Percentiles rank a stretch among this genome's conserved stretches.
Evolutionary conservation across 2,888 invertebrate species (phyloP).

Genomic region (Agrypnus murinus): DNA sequence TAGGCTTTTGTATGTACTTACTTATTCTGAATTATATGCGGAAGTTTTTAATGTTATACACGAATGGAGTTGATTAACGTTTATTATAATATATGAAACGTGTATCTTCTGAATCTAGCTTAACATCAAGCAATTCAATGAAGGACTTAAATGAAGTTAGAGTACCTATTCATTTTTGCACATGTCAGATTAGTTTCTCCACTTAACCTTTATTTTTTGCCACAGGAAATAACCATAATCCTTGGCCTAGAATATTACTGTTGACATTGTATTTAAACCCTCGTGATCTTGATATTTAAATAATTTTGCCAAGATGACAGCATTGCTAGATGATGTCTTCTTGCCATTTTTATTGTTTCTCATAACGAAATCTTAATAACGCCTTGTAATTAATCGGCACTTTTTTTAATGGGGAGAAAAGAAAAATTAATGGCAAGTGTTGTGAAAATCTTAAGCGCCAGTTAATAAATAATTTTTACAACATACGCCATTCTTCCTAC

Average conservation of each 20-base stretch:
- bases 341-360: background rate
- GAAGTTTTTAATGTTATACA: background rate
- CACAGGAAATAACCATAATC: background rate
- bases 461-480: conserved; percentile 12
- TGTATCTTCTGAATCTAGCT: too few relatives aligned
- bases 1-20: too few relatives aligned
- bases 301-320: background rate
- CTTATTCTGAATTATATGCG: background rate
- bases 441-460: conserved; percentile 12
- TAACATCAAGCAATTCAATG: too few relatives aligned
- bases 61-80: too few relatives aligned
- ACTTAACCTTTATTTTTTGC: background rate
- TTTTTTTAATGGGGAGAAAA: background rate
- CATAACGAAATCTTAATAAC: background rate
- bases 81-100: too few relatives aligned
- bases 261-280: background rate
- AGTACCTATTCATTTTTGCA: background rate
- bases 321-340: background rate
- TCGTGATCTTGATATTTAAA: background rate
- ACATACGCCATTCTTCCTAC: conserved; percentile 21
- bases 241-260: conserved; percentile 7
- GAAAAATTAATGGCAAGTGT: conserved; percentile 1
- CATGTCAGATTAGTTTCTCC: background rate
- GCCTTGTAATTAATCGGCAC: background rate
- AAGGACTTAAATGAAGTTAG: too few relatives aligned